phyloP scores from a whole-genome alignment of 2,888 invertebrate genomes.

The Ormia ochracea region DNA sequence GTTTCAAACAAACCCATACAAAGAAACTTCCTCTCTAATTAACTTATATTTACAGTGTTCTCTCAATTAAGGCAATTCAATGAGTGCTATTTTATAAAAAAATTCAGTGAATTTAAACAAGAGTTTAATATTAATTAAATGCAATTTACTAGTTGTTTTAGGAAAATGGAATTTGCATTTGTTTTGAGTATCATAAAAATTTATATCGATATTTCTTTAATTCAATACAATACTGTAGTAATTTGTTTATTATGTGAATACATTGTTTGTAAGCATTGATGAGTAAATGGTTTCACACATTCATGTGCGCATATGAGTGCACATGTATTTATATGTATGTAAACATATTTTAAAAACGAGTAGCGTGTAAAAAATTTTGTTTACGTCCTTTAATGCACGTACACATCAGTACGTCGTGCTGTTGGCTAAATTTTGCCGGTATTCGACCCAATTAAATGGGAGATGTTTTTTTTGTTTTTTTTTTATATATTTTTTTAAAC shows the following conservation, averaged over 20 bases:
- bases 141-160: no score
- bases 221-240: no score
- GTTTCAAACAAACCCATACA: conserved; percentile 17
- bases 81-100: no score
- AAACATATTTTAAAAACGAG: not conserved
- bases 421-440: not conserved
- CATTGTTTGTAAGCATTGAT: no score
- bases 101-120: no score
- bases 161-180: no score
- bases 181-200: no score
- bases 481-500: not conserved
- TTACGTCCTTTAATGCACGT: conserved; percentile 63
- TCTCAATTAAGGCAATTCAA: not conserved
- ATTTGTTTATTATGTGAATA: no score
- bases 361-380: not conserved
- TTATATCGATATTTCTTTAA: no score
- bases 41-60: not conserved
- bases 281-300: no score
- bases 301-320: not conserved
- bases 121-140: no score
- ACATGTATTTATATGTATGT: no score
- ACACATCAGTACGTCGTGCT: not conserved
- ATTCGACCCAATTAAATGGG: conserved; percentile 32
- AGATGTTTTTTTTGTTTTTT: not conserved
- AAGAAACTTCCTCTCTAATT: not conserved